Conservation (phyloP, 1,140 invertebrate genomes). For the Platyscapa corneri region DNA sequence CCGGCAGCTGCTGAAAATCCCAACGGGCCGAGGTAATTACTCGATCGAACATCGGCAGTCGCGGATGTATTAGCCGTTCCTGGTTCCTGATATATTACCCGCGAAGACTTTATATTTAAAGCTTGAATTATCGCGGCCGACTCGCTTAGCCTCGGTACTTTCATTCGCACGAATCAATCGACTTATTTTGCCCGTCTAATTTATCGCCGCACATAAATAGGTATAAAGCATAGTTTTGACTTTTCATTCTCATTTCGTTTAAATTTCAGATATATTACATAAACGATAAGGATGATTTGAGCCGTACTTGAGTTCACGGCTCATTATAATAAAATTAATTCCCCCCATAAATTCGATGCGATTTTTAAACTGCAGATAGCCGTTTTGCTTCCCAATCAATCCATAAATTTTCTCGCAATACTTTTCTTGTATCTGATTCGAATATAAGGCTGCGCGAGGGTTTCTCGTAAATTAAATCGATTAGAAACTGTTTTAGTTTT, state of each 20-base stretch:
- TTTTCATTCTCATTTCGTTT: not conserved
- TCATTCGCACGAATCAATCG: not conserved
- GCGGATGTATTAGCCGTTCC: not conserved
- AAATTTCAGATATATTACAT: not conserved
- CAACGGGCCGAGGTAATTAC: not conserved
- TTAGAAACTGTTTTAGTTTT: not conserved
- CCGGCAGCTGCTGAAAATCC: not conserved
- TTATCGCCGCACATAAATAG: not conserved
- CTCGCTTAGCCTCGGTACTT: not conserved
- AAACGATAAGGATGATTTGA: not conserved
- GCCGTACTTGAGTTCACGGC: not conserved
- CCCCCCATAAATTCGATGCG: not conserved
- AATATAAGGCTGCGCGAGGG: not conserved
- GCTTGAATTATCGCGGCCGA: not conserved
- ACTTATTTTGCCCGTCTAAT: not conserved
- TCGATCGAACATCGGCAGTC: not conserved
- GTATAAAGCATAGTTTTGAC: not conserved
- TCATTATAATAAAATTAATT: not conserved
- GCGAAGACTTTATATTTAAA: not conserved
- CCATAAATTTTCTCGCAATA: conserved; percentile 6
- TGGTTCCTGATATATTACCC: not conserved
- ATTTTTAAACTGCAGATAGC: not conserved
- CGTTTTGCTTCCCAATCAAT: not conserved
- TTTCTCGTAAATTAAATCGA: not conserved
- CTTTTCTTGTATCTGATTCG: not conserved